Evolutionary conservation across 1,140 invertebrate genomes (phyloP), one percentile per base, ranked within the genome.

Genomic region (Pseudoatta argentina): DNA sequence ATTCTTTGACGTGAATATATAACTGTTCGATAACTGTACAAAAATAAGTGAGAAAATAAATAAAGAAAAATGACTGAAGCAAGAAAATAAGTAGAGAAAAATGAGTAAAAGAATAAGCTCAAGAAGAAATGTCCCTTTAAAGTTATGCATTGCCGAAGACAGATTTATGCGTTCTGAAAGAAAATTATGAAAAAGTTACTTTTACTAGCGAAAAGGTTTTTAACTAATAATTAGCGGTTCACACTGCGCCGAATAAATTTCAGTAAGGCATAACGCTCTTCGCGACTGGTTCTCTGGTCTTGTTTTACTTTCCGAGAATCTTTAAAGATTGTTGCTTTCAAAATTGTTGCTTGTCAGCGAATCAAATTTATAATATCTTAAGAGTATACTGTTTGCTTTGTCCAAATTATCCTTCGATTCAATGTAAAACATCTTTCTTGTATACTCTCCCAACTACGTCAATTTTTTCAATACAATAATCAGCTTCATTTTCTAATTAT

Each of bases 161-260:
- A 64, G 14, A 24, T 66, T 57, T 85, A 85, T 18, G 16, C 24
- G 10, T 86, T 77, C 27, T 8, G 7, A 39, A 77, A 61, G 30
- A 79, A 63, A 72, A 24, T n/a, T 51, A 71, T 5, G 14, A 63
- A 44, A 27, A 63, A n/a, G 10, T 44, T 8, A 44, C 1, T 10
- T 7, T 57, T 18, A 76, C 51, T 48, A n/a, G 39, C 27, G 16
- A 24, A 63, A 72, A 67, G 76, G 44, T 81, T 81, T 57, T 30
- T 21, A 30, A 79, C 57, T 63, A 24, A 72, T 86, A 79, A 79
- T 86, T 86, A 59, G 4, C 75, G 30, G 66, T 64, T 86, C 4
- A 48, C 44, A 77, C 30, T 16, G 14, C 44, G 6, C 12, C 53
- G 21, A 86, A 30, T 73, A 75, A 79, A 73, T 82, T 82, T 66